These are phyloP conservation scores for Harlomillsia oculata DNA, from an alignment of 1,140 invertebrate genomes.

Conservation along the genomic window DNA sequence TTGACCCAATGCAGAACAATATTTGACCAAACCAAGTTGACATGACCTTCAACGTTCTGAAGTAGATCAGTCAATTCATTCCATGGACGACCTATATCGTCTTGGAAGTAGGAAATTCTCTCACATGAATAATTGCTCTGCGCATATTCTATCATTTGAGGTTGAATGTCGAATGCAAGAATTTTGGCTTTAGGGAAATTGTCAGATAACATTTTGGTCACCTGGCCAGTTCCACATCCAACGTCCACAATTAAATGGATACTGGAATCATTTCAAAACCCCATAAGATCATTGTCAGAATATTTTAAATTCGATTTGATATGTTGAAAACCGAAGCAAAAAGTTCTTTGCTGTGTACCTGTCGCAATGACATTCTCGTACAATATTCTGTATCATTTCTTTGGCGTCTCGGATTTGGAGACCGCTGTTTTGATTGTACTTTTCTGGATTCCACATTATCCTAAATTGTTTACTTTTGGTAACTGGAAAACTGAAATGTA, in stretches of 20 bases:
- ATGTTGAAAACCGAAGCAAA: too few species aligned
- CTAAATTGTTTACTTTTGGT: too few species aligned
- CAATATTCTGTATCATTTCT: too few species aligned
- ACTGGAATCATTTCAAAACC: too few species aligned
- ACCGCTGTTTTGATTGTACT: too few species aligned
- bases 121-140: background rate
- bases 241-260: background rate
- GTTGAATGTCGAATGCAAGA: background rate
- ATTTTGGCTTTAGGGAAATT: background rate
- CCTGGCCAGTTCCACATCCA: background rate
- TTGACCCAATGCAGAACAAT: conserved; percentile 1
- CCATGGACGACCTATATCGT: background rate
- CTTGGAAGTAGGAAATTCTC: background rate
- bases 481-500: too few species aligned
- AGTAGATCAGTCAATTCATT: background rate
- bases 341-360: too few species aligned
- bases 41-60: background rate
- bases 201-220: background rate
- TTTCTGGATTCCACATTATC: too few species aligned
- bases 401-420: too few species aligned
- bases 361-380: too few species aligned
- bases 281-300: too few species aligned
- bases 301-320: too few species aligned
- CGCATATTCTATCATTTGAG: conserved; percentile 1
- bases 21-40: conserved; percentile 1